Conservation (phyloP, 2,888 invertebrate species). For the Hemaris fuciformis region DNA sequence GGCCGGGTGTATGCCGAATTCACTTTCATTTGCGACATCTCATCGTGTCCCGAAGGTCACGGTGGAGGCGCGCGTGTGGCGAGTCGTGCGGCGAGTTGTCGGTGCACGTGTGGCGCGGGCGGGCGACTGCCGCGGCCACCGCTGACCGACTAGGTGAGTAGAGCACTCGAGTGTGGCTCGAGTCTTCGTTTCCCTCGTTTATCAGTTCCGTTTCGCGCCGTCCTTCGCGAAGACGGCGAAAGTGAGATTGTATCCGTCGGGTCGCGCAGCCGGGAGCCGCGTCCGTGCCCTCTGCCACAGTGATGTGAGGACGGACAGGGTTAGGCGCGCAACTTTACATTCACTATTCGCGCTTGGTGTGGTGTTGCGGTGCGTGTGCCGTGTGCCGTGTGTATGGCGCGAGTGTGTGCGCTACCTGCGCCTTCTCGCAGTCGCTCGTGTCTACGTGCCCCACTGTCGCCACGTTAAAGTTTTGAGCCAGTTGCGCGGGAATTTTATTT, state of each 20-base stretch:
- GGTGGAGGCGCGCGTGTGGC: constrained; percentile 58
- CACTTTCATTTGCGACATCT: constrained; percentile 82
- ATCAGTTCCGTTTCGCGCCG: constrained; percentile 66
- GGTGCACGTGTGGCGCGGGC: constrained; percentile 58
- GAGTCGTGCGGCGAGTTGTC: constrained; percentile 40
- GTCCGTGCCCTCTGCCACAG: constrained; percentile 40
- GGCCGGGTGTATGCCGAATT: constrained; percentile 77
- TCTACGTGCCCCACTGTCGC: constrained; percentile 14
- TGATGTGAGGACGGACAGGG: constrained; percentile 54
- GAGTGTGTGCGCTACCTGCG: constrained; percentile 43
- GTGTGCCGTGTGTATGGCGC: constrained; percentile 23
- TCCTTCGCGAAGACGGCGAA: constrained; percentile 63
- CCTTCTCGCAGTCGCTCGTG: constrained; percentile 40
- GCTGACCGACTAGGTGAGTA: constrained; percentile 76
- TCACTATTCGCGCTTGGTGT: constrained; percentile 53
- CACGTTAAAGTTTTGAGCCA: constrained; percentile 51
- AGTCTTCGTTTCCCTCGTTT: constrained; percentile 64
- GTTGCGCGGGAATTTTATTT: constrained; percentile 42
- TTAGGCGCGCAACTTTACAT: constrained; percentile 66
- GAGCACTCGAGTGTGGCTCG: constrained; percentile 61
- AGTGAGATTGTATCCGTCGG: constrained; percentile 60
- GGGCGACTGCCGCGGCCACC: constrained; percentile 69
- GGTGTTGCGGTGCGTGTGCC: constrained; percentile 30
- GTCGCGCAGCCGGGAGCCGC: constrained; percentile 47
- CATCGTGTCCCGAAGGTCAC: constrained; percentile 79